Evolutionary conservation across 2,888 invertebrate genomes (phyloP), one percentile per base, ranked within the genome.

Genomic region (Meliscaeva auricollis): DNA sequence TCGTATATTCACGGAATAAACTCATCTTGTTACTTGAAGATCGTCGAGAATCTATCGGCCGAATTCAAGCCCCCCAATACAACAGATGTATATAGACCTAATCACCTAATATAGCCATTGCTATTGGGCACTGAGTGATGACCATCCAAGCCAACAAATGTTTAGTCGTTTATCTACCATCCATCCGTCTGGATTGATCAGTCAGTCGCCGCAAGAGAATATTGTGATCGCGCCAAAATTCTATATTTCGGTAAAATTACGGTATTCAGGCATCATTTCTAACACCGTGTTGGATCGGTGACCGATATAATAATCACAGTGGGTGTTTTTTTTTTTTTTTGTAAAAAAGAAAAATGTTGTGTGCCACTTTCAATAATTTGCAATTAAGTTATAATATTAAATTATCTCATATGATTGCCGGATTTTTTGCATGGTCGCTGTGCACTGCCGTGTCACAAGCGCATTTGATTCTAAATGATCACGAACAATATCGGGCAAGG

Each of bases 401-500:
- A 68, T 60, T 77, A 46, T 66, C 70, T 70, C 54, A 17, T 22
- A 9, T 76, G 32, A 64, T 72, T 56, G 64, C 38, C 13, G 70
- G 44, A 8, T 35, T 75, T 64, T 58, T 79, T 70, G 70, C 64
- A 52, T 79, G 50, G 58, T 26, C 75, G 17, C 44, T 80, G n/a
- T 84, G 80, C 72, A 60, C 72, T 75, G 58, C 9, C 56, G 70
- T 66, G 41, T 79, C 75, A 13, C 80, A 75, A 66, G 58, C 84
- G 52, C 81, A 81, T 72, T 76, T 81, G 20, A 38, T 68, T 20
- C 48, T 77, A 56, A 76, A 58, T 41, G 85, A 85, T n/a, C 60
- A 85, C 20, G 76, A 80, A n/a, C 72, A 81, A 41, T 81, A 72
- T 73, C 73, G 72, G 54, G 80, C 80, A 68, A 80, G 75, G 72